Evolutionary conservation across 2,113 vertebrate genomes (phyloP).

Genomic region (Apteryx mantelli): DNA sequence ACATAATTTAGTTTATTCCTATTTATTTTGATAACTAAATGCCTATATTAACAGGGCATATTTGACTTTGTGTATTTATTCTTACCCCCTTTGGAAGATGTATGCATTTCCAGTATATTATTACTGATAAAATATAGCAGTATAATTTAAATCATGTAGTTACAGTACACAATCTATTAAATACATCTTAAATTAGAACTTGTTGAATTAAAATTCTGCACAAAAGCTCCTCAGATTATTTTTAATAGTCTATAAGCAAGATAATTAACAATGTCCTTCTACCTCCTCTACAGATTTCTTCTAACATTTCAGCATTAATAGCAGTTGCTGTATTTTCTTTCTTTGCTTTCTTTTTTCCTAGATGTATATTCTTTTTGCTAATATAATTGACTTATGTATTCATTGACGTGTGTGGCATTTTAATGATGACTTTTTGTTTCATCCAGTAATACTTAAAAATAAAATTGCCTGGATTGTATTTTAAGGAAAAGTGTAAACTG

Average conservation of each 20-base stretch:
- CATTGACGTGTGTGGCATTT: constrained; percentile 18
- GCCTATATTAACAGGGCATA: not conserved
- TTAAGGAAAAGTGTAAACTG: not conserved
- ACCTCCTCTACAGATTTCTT: not conserved
- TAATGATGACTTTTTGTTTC: constrained; percentile 24
- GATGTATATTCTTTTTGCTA: not conserved
- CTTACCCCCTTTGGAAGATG: not conserved
- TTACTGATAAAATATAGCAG: not conserved
- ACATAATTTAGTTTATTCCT: not conserved
- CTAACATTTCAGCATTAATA: not conserved
- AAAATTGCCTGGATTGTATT: not conserved
- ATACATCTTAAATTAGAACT: constrained; percentile 9
- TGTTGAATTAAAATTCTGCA: constrained; percentile 22
- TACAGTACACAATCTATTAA: not conserved
- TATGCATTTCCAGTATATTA: not conserved
- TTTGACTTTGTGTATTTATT: not conserved
- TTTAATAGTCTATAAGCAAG: constrained; percentile 25
- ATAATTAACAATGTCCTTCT: not conserved
- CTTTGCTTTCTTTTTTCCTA: not conserved
- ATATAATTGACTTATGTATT: not conserved
- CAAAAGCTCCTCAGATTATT: not conserved
- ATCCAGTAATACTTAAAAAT: not conserved
- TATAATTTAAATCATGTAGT: constrained; percentile 1
- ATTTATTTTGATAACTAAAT: constrained; percentile 32
- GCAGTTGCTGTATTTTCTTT: constrained; percentile 12